Evolutionary conservation across 2,113 vertebrate genomes (phyloP).

Genomic region (Plestiodon gilberti): DNA sequence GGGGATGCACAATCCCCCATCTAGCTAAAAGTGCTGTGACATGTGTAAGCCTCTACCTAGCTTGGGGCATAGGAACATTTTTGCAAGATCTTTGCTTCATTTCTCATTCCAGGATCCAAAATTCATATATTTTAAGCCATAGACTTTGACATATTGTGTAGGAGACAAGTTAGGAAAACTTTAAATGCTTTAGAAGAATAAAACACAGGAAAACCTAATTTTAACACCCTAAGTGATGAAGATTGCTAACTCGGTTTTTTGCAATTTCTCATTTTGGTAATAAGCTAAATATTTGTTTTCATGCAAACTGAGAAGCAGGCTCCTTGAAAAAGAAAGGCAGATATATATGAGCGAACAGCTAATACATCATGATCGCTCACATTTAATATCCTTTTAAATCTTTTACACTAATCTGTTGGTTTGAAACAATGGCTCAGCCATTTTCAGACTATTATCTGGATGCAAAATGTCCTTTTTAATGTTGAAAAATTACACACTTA

Average conservation of each 20-base stretch:
- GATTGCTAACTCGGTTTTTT: slow-evolving; percentile 50
- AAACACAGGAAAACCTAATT: slow-evolving; percentile 45
- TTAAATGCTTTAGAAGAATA: neutral
- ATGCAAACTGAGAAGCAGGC: slow-evolving; percentile 43
- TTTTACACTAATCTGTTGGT: slow-evolving; percentile 28
- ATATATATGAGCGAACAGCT: slow-evolving; percentile 27
- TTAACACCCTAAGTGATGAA: slow-evolving; percentile 53
- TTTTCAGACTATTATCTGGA: slow-evolving; percentile 45
- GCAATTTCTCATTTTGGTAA: slow-evolving; percentile 58
- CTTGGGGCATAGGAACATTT: neutral
- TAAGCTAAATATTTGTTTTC: slow-evolving; percentile 46
- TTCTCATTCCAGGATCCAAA: neutral
- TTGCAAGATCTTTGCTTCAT: neutral
- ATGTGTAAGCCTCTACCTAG: neutral
- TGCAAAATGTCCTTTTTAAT: slow-evolving; percentile 48
- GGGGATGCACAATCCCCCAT: neutral
- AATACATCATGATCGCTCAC: slow-evolving; percentile 51
- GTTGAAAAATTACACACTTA: slow-evolving; percentile 25
- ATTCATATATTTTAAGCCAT: neutral
- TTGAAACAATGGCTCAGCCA: slow-evolving; percentile 54
- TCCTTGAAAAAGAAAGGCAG: slow-evolving; percentile 37
- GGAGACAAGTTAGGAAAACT: neutral
- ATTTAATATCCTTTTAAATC: slow-evolving; percentile 41
- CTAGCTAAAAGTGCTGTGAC: neutral
- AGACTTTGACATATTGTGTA: neutral